A percentile compares a stretch with the other conserved stretches of the same genome.
Evolutionary conservation across 2,797 vertebrate species (phyloP).

Genomic region (Octomys mimax): DNA sequence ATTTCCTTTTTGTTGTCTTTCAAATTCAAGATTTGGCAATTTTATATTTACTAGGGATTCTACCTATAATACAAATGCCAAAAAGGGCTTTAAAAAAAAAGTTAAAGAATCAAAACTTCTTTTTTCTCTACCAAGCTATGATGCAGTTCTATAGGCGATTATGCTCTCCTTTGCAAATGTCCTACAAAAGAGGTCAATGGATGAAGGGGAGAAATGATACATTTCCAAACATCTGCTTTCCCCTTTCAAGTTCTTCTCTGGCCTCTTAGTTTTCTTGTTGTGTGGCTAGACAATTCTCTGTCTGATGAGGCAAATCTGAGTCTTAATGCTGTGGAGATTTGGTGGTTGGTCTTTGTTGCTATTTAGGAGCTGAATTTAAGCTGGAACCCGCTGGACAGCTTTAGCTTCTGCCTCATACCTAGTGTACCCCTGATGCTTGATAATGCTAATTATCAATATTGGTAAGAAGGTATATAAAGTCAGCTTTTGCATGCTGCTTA

Average conservation of each 20-base stretch:
- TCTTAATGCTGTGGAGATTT: conserved; percentile 67
- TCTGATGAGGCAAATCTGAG: conserved; percentile 52
- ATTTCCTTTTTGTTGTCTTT: conserved; percentile 46
- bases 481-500: conserved; percentile 55
- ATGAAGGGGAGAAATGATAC: conserved; percentile 53
- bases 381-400: not conserved
- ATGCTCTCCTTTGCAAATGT: not conserved
- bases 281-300: not conserved
- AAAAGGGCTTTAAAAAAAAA: not conserved
- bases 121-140: conserved; percentile 16
- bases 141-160: conserved; percentile 14
- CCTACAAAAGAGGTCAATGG: conserved; percentile 32
- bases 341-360: conserved; percentile 51
- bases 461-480: conserved; percentile 58
- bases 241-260: conserved; percentile 64
- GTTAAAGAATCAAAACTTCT: conserved; percentile 54
- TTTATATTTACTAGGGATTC: conserved; percentile 34
- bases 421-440: not conserved
- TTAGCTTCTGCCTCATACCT: not conserved
- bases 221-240: conserved; percentile 76
- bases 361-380: conserved; percentile 46
- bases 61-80: not conserved
- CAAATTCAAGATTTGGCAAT: not conserved
- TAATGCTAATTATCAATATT: not conserved
- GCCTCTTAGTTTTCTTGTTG: conserved; percentile 70